Conservation (phyloP, 1,140 invertebrate genomes). For the Chironomus striatipennis region DNA sequence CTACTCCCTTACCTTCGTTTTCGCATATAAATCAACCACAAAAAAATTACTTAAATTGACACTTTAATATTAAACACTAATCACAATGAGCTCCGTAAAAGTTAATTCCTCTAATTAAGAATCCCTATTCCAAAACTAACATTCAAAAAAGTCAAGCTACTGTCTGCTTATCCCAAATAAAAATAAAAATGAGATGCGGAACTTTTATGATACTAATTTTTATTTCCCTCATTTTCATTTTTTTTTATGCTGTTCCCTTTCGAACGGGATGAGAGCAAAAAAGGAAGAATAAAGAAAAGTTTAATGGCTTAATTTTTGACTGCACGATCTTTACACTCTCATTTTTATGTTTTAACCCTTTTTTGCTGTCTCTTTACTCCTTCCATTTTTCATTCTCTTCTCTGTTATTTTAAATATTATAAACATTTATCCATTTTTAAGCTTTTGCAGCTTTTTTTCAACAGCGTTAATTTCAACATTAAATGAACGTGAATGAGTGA, state of each 20-base stretch:
- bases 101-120: no score
- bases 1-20: no score
- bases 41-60: no score
- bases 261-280: not conserved
- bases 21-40: no score
- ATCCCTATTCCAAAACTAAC: no score
- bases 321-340: not conserved
- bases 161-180: no score
- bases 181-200: not conserved
- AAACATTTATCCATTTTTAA: slow-evolving; percentile 9
- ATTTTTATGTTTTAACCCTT: no score
- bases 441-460: not conserved
- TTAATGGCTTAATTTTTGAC: slow-evolving; percentile 14
- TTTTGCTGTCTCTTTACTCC: no score
- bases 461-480: slow-evolving; percentile 3
- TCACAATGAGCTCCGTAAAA: no score
- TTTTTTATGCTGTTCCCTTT: not conserved
- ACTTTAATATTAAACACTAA: no score
- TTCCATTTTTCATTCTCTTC: not conserved
- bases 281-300: not conserved
- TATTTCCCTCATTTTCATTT: not conserved
- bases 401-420: not conserved
- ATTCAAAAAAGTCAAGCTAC: no score
- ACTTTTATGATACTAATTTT: slow-evolving; percentile 15
- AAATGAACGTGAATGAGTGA: not conserved